Base-by-base conservation (phyloP, 2,888 invertebrate genomes). In the Cosmia trapezina region DNA sequence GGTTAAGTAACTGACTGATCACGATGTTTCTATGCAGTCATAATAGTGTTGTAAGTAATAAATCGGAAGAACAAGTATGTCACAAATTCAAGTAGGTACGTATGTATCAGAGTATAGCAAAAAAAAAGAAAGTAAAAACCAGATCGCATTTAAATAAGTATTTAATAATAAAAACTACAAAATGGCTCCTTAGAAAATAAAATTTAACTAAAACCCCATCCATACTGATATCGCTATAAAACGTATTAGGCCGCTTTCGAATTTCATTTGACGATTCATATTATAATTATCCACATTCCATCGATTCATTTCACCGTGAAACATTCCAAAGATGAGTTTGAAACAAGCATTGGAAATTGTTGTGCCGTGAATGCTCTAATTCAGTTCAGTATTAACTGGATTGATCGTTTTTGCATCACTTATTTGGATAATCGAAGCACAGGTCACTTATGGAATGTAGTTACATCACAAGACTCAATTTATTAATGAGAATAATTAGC, bases 241-340 rank as follows among this genome's bases (percentile, higher is more conserved):
- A 89, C 81, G 83, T 75, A 89, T 75, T 79, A 62, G 57, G 81
- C 85, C 74, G 83, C 89, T 91, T 91, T 90, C 87, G 59, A 83
- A 86, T 73, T 83, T 53, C 41, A 74, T 74, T 33, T 45, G 12
- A n/a, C 19, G 66, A 83, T 80, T 85, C 70, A 69, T 66, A 56
- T 70, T 74, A 57, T 47, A 79, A 83, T 80, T 83, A 72, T 86
- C 69, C 70, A 79, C 87, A 88, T 89, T 88, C 84, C 84, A 80
- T 73, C 47, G 65, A 77, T 70, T 64, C 83, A 85, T 84, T 88
- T 83, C 84, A 86, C 84, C 78, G 76, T 85, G 66, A 82, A 78
- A 66, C 65, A 67, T 81, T 64, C 45, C 60, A 56, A 70, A 74
- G 65, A 70, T 70, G 63, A 70, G 71, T 72, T 64, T 4, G 22